phyloP scores from a whole-genome alignment of 2,113 vertebrate genomes.

The Marmota monax region DNA sequence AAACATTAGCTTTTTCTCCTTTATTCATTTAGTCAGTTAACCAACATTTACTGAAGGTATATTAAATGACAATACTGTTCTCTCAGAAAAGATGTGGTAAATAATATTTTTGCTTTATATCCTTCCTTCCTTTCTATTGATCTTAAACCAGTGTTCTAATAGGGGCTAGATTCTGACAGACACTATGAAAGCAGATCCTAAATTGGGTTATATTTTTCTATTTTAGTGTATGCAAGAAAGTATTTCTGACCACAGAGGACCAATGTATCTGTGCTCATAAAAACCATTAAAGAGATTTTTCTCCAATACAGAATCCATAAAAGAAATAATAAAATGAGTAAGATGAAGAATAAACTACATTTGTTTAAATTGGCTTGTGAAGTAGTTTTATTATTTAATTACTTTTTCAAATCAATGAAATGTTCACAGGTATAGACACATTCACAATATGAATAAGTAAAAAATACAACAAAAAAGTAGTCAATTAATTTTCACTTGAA shows the following conservation, averaged over 20 bases:
- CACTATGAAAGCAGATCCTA: slow-evolving; percentile 10
- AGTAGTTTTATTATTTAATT: slow-evolving; percentile 33
- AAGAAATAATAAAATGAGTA: background rate
- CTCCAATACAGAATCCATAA: background rate
- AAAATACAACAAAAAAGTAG: background rate
- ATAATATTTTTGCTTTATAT: slow-evolving; percentile 39
- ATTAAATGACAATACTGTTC: background rate
- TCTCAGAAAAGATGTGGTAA: slow-evolving; percentile 8
- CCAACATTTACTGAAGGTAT: background rate
- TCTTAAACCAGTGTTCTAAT: slow-evolving; percentile 18
- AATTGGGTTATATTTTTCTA: slow-evolving; percentile 15
- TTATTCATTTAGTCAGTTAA: slow-evolving; percentile 1
- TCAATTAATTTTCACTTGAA: slow-evolving; percentile 38
- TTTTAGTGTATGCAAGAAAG: slow-evolving; percentile 35
- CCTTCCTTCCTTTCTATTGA: slow-evolving; percentile 57
- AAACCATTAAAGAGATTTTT: background rate
- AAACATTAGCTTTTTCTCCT: background rate
- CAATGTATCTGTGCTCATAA: background rate
- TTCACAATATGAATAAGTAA: slow-evolving; percentile 16
- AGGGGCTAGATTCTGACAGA: background rate
- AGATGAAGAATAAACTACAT: background rate
- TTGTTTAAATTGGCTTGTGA: slow-evolving; percentile 18
- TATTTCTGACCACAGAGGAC: background rate
- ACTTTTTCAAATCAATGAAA: slow-evolving; percentile 1
- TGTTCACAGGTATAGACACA: background rate